Evolutionary conservation across 2,888 invertebrate species (phyloP).

Genomic region (Cosmopolites sordidus): DNA sequence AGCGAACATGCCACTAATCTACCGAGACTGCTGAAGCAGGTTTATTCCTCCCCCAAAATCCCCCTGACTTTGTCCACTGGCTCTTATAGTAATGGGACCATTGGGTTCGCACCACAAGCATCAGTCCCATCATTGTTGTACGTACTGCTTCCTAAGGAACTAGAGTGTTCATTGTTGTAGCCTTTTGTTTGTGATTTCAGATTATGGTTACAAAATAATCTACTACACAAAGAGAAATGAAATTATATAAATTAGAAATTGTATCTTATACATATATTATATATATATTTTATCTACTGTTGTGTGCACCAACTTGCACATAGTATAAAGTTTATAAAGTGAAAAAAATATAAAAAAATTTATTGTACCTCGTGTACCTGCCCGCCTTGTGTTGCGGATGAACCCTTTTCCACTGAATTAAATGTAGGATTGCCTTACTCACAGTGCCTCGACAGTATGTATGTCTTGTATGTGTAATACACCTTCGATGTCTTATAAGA

Average conservation of each 20-base stretch:
- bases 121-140: conserved; percentile 32
- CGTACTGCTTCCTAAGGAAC: conserved; percentile 50
- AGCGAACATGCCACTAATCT: conserved; percentile 48
- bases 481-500: conserved; percentile 42
- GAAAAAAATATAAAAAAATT: conserved; percentile 28
- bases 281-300: conserved; percentile 51
- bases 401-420: conserved; percentile 58
- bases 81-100: conserved; percentile 38
- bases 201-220: conserved; percentile 40
- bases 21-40: conserved; percentile 40
- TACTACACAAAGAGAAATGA: conserved; percentile 35
- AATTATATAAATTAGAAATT: conserved; percentile 45
- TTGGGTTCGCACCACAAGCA: conserved; percentile 13
- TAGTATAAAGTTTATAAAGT: conserved; percentile 44
- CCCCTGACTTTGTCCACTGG: conserved; percentile 47
- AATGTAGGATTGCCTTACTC: conserved; percentile 80
- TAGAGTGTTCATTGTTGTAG: conserved; percentile 52
- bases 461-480: conserved; percentile 48
- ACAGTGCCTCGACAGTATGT: conserved; percentile 67
- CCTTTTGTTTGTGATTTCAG: conserved; percentile 50
- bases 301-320: conserved; percentile 52
- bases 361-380: conserved; percentile 36
- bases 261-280: conserved; percentile 43
- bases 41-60: conserved; percentile 6
- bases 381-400: conserved; percentile 43